Evolutionary conservation across 2,888 invertebrate species (phyloP).

Genomic region (Aleiodes alternator): DNA sequence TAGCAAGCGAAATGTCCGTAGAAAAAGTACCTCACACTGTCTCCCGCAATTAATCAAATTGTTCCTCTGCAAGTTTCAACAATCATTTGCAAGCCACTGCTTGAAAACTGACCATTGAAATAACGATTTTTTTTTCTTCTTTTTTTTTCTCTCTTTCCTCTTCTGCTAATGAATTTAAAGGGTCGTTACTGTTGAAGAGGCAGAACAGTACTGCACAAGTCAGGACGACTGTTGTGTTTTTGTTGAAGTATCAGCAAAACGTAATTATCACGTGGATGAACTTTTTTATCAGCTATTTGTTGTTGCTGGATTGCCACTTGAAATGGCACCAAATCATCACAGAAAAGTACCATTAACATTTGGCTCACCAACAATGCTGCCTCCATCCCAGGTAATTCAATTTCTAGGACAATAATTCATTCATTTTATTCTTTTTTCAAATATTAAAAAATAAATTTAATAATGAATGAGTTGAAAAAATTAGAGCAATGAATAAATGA

Average conservation of each 20-base stretch:
- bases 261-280: slow-evolving; percentile 88
- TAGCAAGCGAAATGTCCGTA: too few relatives aligned
- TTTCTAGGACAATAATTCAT: neutral
- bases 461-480: slow-evolving; percentile 5
- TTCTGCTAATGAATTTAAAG: slow-evolving; percentile 73
- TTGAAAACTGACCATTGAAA: slow-evolving; percentile 10
- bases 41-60: too few relatives aligned
- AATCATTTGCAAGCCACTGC: neutral
- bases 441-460: neutral
- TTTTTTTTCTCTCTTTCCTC: neutral
- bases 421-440: slow-evolving; percentile 48
- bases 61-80: slow-evolving; percentile 1
- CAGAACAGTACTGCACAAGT: slow-evolving; percentile 84
- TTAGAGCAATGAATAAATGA: neutral
- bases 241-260: slow-evolving; percentile 90
- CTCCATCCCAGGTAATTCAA: slow-evolving; percentile 76
- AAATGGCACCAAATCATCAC: slow-evolving; percentile 93
- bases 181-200: slow-evolving; percentile 87
- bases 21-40: neutral
- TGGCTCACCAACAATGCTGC: slow-evolving; percentile 85
- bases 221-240: slow-evolving; percentile 88
- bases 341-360: slow-evolving; percentile 84
- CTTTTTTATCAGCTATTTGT: slow-evolving; percentile 90
- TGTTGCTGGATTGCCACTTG: slow-evolving; percentile 88
- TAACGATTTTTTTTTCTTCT: slow-evolving; percentile 4